Evolutionary conservation across 2,113 vertebrate genomes (phyloP).

Genomic region (Notothenia rossii): DNA sequence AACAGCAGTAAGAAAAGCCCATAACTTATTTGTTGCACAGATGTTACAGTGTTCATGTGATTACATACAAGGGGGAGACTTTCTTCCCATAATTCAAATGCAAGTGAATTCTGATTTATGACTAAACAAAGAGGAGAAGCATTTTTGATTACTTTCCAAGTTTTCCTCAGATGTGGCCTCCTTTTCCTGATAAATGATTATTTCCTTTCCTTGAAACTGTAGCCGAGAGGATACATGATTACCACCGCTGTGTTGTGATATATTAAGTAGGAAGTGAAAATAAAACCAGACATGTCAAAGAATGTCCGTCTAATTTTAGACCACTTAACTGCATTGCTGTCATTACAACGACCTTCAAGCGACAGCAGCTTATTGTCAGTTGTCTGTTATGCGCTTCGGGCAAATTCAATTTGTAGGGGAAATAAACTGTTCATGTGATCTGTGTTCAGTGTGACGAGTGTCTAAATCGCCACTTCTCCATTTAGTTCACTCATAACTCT

Average conservation of each 20-base stretch:
- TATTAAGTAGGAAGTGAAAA: constrained; percentile 37
- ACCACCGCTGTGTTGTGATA: neutral
- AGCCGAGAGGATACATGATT: neutral
- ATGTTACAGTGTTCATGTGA: neutral
- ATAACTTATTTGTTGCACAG: neutral
- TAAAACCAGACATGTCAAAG: constrained; percentile 43
- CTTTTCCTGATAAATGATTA: neutral
- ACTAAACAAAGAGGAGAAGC: too few species aligned
- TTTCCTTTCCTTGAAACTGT: neutral
- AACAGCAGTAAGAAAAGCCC: neutral
- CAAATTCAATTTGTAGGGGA: neutral
- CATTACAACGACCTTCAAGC: constrained; percentile 48
- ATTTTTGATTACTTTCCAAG: too few species aligned
- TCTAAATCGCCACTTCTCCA: neutral
- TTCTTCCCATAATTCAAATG: neutral
- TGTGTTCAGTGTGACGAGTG: neutral
- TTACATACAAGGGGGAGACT: neutral
- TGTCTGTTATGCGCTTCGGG: constrained; percentile 3
- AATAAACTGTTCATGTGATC: neutral
- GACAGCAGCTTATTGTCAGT: constrained; percentile 32
- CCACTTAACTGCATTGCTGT: constrained; percentile 46
- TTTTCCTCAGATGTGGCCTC: neutral
- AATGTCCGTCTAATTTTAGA: constrained; percentile 69
- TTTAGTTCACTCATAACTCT: neutral
- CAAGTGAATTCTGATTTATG: too few species aligned